Evolutionary conservation across 2,888 invertebrate genomes (phyloP).

Genomic region (Pyrocoelia pectoralis): DNA sequence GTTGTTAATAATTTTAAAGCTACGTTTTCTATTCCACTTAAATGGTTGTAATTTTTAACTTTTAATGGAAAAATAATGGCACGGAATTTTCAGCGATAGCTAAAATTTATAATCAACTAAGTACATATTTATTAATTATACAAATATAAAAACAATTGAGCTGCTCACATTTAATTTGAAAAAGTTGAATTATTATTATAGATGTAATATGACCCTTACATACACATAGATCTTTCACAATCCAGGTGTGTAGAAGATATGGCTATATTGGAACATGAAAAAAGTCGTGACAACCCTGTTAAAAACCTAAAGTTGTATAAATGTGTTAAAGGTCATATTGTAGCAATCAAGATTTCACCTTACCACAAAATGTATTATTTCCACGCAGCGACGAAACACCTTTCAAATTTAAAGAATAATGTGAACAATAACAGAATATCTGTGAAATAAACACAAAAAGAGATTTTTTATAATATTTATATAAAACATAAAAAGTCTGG

Average conservation of each 20-base stretch:
- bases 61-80: neutral
- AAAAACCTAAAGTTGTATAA: neutral
- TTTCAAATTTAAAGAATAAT: constrained; percentile 7
- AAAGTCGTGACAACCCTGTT: no score
- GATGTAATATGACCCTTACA: neutral
- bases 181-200: neutral
- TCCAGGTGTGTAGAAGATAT: no score
- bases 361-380: neutral
- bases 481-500: constrained; percentile 62
- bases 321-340: constrained; percentile 1
- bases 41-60: neutral
- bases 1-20: constrained; percentile 1
- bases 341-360: neutral
- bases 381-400: neutral
- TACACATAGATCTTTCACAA: neutral
- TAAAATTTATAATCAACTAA: neutral
- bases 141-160: neutral
- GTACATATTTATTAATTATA: neutral
- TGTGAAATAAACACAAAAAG: constrained; percentile 61
- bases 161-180: neutral
- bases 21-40: neutral
- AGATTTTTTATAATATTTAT: constrained; percentile 60
- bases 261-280: no score
- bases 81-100: neutral
- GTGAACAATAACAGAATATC: constrained; percentile 59